These are phyloP conservation scores for Euclidia mi DNA, from an alignment of 2,888 invertebrate species.

Conservation along the genomic window DNA sequence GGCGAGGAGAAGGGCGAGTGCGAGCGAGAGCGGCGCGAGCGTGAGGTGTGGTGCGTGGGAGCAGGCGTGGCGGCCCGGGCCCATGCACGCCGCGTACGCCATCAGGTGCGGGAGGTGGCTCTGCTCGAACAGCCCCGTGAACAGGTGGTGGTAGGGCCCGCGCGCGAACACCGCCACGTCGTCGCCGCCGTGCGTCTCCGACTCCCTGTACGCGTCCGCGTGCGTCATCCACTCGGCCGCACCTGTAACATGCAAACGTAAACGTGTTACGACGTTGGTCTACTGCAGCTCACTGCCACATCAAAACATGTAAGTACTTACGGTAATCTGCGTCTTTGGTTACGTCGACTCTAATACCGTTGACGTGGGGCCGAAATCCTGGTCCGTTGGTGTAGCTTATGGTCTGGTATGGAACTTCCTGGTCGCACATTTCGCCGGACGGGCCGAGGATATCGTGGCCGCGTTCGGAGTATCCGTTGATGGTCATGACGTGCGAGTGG, in stretches of 20 bases:
- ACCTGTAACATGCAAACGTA: not conserved
- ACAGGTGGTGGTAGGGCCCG: constrained; percentile 93
- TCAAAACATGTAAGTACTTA: not conserved
- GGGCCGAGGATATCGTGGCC: constrained; percentile 74
- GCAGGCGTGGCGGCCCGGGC: constrained; percentile 73
- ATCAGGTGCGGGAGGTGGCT: constrained; percentile 94
- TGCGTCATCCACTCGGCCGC: not conserved
- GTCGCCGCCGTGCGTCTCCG: constrained; percentile 94
- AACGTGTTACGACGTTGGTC: not conserved
- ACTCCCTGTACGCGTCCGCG: constrained; percentile 82
- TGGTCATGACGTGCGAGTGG: constrained; percentile 93
- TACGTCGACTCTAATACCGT: not conserved
- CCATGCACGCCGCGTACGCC: constrained; percentile 93
- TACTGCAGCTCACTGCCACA: not conserved
- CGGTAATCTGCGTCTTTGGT: not conserved
- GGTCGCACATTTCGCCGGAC: constrained; percentile 75
- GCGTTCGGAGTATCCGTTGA: constrained; percentile 92
- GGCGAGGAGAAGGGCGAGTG: too few relatives aligned
- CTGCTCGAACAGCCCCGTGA: constrained; percentile 94
- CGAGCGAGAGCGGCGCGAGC: too few relatives aligned
- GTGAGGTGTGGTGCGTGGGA: too few relatives aligned
- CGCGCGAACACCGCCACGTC: constrained; percentile 93
- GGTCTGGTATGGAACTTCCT: constrained; percentile 90
- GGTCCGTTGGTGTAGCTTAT: constrained; percentile 92
- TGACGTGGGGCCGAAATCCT: constrained; percentile 77